A percentile compares a stretch with the other conserved stretches of the same genome.
Conservation (phyloP, 2,113 vertebrate species). For the Stercorarius parasiticus region DNA sequence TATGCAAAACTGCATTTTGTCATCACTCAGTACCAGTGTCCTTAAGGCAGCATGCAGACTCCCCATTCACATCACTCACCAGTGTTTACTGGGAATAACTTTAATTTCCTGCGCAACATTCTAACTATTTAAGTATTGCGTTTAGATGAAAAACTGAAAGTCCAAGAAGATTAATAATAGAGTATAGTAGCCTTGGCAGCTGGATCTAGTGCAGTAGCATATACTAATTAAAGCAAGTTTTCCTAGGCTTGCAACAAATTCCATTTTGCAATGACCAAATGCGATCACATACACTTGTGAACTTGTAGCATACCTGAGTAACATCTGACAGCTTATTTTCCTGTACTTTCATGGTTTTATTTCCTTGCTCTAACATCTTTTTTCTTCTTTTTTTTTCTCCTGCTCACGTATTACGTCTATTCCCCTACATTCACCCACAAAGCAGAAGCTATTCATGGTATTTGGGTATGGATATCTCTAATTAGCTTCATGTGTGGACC, state of each 20-base stretch:
- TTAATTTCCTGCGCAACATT: background rate
- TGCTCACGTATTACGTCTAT: background rate
- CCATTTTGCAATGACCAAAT: background rate
- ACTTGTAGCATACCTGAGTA: background rate
- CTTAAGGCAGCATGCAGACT: background rate
- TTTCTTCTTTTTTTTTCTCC: background rate
- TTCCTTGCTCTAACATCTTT: background rate
- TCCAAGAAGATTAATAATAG: background rate
- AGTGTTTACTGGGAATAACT: background rate
- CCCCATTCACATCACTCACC: background rate
- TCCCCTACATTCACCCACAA: background rate
- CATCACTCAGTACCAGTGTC: background rate
- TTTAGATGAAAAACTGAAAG: background rate
- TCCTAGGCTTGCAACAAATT: background rate
- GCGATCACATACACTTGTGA: background rate
- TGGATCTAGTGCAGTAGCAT: background rate
- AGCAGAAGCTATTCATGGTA: background rate
- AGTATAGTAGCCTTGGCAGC: background rate
- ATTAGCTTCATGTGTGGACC: background rate
- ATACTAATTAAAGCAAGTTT: background rate
- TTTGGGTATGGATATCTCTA: background rate
- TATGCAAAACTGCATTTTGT: background rate
- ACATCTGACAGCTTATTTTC: background rate
- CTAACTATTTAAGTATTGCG: background rate
- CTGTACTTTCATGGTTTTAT: background rate